A percentile compares a stretch with the other conserved stretches of the same genome.
phyloP scores from a whole-genome alignment of 92 coral and sea anemone species.

The Actinostola sp. region DNA sequence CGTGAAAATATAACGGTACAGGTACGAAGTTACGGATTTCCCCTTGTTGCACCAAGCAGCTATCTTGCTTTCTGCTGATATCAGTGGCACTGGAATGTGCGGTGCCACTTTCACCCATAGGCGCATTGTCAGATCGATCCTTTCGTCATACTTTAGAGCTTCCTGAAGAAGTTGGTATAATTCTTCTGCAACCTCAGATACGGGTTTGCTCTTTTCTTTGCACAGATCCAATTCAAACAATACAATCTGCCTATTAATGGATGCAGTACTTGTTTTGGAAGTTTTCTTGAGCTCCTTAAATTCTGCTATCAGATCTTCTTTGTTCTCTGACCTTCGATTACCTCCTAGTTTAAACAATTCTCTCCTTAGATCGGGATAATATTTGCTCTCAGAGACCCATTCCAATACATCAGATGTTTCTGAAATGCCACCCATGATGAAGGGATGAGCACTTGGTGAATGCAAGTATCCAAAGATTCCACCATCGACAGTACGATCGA shows the following conservation, averaged over 20 bases:
- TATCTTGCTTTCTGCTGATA: conserved; percentile 50
- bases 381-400: conserved; percentile 52
- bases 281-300: conserved; percentile 39
- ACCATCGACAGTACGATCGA: conserved; percentile 35
- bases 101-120: conserved; percentile 70
- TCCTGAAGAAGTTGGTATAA: conserved; percentile 39
- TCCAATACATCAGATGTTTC: conserved; percentile 57
- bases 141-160: conserved; percentile 33
- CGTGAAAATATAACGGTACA: conserved; percentile 60
- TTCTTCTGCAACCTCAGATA: conserved; percentile 28
- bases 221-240: conserved; percentile 40
- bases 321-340: neutral
- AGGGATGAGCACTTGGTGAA: conserved; percentile 27
- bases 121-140: conserved; percentile 64
- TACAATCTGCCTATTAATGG: conserved; percentile 65
- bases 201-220: conserved; percentile 10
- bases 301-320: conserved; percentile 30
- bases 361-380: conserved; percentile 52
- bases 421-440: conserved; percentile 47
- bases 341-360: conserved; percentile 36
- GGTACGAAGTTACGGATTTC: conserved; percentile 46
- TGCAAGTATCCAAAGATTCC: conserved; percentile 40
- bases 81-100: conserved; percentile 41
- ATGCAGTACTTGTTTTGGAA: conserved; percentile 49
- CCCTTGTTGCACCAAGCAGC: conserved; percentile 50